phyloP scores from a whole-genome alignment of 2,797 vertebrate species.

The Sorex maritimensis region DNA sequence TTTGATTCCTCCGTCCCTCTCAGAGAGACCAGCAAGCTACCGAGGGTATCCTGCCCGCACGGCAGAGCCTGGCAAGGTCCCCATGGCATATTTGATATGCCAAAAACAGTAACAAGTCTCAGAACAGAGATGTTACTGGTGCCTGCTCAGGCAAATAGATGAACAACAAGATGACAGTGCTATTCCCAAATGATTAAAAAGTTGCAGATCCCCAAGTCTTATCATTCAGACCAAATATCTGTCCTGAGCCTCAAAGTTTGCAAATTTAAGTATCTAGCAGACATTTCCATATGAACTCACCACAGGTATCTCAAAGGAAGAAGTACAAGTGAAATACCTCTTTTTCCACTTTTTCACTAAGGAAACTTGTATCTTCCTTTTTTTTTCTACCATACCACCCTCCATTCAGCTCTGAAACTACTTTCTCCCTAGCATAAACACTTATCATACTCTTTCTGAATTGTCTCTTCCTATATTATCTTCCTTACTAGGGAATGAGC shows the following conservation, averaged over 20 bases:
- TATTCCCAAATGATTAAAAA: constrained; percentile 12
- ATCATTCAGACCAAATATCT: constrained; percentile 10
- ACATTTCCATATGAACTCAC: not conserved
- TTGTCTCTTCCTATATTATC: not conserved
- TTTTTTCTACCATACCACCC: not conserved
- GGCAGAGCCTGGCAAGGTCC: too few species aligned
- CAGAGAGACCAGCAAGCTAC: too few species aligned
- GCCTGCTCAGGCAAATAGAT: too few species aligned
- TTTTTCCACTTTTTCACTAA: not conserved
- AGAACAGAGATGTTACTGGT: too few species aligned
- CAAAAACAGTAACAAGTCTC: too few species aligned
- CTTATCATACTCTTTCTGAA: not conserved
- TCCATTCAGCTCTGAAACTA: not conserved
- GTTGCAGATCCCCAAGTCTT: not conserved
- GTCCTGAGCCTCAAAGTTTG: constrained; percentile 54
- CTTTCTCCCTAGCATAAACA: not conserved
- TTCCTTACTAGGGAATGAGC: not conserved
- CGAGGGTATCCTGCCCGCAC: too few species aligned
- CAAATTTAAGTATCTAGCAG: not conserved
- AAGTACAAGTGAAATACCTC: not conserved
- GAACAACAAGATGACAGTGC: too few species aligned
- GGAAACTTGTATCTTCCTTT: not conserved
- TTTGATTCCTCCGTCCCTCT: too few species aligned
- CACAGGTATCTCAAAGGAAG: constrained; percentile 7
- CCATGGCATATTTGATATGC: too few species aligned